Evolutionary conservation across 1,140 invertebrate species (phyloP).

Genomic region (Tetragnatha versicolor): DNA sequence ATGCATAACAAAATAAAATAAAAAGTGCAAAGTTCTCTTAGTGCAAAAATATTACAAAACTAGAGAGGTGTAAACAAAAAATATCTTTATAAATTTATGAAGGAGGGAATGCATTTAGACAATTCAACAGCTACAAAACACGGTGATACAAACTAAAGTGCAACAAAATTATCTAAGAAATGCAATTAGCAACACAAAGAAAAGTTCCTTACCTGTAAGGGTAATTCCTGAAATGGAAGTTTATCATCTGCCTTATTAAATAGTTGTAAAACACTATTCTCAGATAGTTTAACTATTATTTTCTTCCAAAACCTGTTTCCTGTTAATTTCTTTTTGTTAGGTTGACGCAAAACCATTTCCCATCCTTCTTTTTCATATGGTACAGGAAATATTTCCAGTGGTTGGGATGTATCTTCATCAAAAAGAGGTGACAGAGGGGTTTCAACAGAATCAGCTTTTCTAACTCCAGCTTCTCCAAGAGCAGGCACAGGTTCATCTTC

Average conservation of each 20-base stretch:
- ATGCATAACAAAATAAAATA: slow-evolving; percentile 39
- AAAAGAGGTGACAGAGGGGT: slow-evolving; percentile 75
- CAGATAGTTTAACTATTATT: slow-evolving; percentile 84
- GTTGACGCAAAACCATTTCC: slow-evolving; percentile 95
- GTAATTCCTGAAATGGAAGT: slow-evolving; percentile 75
- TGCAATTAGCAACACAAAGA: not conserved
- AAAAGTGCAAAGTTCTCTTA: not conserved
- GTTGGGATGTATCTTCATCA: slow-evolving; percentile 92
- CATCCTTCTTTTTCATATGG: slow-evolving; percentile 85
- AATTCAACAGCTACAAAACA: no score
- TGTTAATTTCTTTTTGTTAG: slow-evolving; percentile 98
- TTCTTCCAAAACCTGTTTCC: slow-evolving; percentile 96
- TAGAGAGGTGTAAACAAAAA: no score
- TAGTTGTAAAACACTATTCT: slow-evolving; percentile 84
- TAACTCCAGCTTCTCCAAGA: slow-evolving; percentile 49
- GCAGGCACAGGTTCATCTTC: slow-evolving; percentile 52
- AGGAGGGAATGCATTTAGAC: no score
- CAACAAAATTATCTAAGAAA: not conserved
- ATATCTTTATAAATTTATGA: no score
- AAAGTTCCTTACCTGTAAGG: slow-evolving; percentile 77
- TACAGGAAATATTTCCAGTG: slow-evolving; percentile 88
- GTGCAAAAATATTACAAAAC: slow-evolving; percentile 6
- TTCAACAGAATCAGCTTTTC: slow-evolving; percentile 57
- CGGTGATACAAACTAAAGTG: no score
- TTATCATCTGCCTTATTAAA: slow-evolving; percentile 83